Percentiles rank a stretch among this genome's conserved stretches.
Conservation (phyloP, 1,140 invertebrate species). For the Zaprionus tsacasi region DNA sequence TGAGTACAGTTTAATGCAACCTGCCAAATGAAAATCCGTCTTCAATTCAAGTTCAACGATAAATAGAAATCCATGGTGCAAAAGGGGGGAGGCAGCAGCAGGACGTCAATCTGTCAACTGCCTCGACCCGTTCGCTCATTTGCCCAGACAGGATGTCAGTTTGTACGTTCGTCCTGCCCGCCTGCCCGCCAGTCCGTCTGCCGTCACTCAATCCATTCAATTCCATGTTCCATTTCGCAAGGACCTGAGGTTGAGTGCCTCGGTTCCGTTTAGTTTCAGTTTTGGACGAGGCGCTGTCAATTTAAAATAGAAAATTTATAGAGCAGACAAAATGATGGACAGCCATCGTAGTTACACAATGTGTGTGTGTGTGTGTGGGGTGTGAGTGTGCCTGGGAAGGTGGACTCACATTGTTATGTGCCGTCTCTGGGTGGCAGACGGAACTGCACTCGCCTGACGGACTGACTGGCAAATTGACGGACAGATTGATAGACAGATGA, state of each 20-base stretch:
- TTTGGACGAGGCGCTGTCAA: slow-evolving; percentile 81
- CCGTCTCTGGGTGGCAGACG: slow-evolving; percentile 17
- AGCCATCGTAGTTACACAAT: slow-evolving; percentile 69
- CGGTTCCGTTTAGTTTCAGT: slow-evolving; percentile 79
- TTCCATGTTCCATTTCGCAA: slow-evolving; percentile 47
- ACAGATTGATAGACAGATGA: slow-evolving; percentile 82
- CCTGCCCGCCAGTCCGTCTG: slow-evolving; percentile 56
- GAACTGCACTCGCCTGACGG: slow-evolving; percentile 28
- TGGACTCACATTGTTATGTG: slow-evolving; percentile 38
- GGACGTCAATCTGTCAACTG: slow-evolving; percentile 62
- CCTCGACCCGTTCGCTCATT: slow-evolving; percentile 54
- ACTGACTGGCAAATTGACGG: slow-evolving; percentile 78
- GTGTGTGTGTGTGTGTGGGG: slow-evolving; percentile 38
- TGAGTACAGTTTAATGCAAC: slow-evolving; percentile 55
- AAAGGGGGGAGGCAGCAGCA: slow-evolving; percentile 10
- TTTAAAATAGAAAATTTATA: slow-evolving; percentile 84
- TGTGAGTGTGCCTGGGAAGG: slow-evolving; percentile 41
- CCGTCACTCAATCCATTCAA: slow-evolving; percentile 55
- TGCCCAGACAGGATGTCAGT: slow-evolving; percentile 56
- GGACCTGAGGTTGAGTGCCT: slow-evolving; percentile 56
- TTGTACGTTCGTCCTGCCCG: slow-evolving; percentile 32
- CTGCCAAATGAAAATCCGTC: slow-evolving; percentile 61
- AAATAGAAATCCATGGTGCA: slow-evolving; percentile 43
- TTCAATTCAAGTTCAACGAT: slow-evolving; percentile 70
- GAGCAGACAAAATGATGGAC: slow-evolving; percentile 83